Base-by-base conservation (phyloP, 2,888 invertebrate genomes). In the Dasysyrphus albostriatus region DNA sequence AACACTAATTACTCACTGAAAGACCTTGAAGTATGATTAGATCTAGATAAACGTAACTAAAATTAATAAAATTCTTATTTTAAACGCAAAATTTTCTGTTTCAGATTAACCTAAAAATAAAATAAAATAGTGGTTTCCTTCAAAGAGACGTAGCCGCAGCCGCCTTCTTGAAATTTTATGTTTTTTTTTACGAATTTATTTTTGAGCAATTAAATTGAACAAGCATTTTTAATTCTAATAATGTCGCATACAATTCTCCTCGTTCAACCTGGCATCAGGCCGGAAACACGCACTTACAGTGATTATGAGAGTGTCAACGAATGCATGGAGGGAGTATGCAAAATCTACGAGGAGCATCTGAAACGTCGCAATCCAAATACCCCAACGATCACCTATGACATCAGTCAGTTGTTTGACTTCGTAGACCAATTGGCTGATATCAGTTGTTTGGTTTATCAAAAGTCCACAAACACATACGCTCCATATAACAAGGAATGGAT, bases 401-500 rank as follows among this genome's bases (percentile, higher is more conserved):
- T 99, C 76, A 97, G 97, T 76, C 98, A 99, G 91, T 94, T 99
- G 80, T 99, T 99, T 92, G 98, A 99, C 92, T 99, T 99, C 92
- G 96, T 99, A 88, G 99, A 99, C 93, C 97, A 98, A 93, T 94
- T 99, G 65, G 96, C 97, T 29, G 99, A 99, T 92, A 94, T 99
- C 67, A 98, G 98, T 89, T 99, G 99, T 91, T 93, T 99, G 83
- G 99, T 99, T 87, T 99, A 98, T 93, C 98, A 98, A 93, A 98
- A 98, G 92, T 96, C 97, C 8, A 97, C 97, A 54, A 98, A 98
- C 91, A 98, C 98, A 0, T 99, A 99, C 91, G 98, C 98, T 2
- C 99, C 99, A 0, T 99, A 99, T 93, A 99, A 99, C 93, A 99
- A 99, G 93, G 98, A 98, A 90, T 99, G 99, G 99, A 98, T 99